Base-by-base conservation (phyloP, 2,797 vertebrate species). In the Lophius americanus region DNA sequence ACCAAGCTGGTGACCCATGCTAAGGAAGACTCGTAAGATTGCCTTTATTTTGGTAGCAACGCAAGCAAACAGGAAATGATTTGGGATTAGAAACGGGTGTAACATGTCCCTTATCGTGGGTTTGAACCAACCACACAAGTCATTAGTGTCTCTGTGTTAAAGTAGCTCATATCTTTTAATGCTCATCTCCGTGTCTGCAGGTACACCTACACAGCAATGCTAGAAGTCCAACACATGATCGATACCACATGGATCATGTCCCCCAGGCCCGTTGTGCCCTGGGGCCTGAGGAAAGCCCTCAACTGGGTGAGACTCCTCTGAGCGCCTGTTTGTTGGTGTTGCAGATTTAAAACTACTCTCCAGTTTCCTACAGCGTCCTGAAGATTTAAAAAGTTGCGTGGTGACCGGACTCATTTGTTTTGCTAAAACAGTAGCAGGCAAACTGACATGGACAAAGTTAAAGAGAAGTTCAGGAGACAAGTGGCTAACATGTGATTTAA, bases 171-270 rank as follows among this genome's bases (percentile, higher is more conserved):
- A 23, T 23, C 23, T 23, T 52, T 11, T 11, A n/a, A 2, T 65
- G 13, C 7, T 7, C 37, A 8, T 65, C n/a, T 61, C 42, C 47
- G 3, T 36, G 7, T 73, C 41, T 61, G 47, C 82, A 94, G 95
- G 0, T 88, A 91, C 50, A 95, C 95, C 48, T 97, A 96, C 43
- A 94, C 93, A 2, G 85, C 93, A 43, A 93, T 88, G 64, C 89
- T 98, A 5, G 94, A 97, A 81, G 95, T 96, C 53, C 97, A 98
- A 41, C 92, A 94, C 84, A 94, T 97, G 90, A 94, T 92, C 0
- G 98, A 99, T 79, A 95, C 93, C 79, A 99, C 98, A 0, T 99
- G 97, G 96, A 94, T 99, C 76, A 94, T 91, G 87, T 97, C 97
- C 0, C 94, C 96, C 0, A 74, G 84, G 9, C 93, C 93, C 0